Percentiles rank a stretch among this genome's conserved stretches.
These are phyloP conservation scores for Drosophila mettleri DNA, from an alignment of 2,888 invertebrate species.

Conservation along the genomic window DNA sequence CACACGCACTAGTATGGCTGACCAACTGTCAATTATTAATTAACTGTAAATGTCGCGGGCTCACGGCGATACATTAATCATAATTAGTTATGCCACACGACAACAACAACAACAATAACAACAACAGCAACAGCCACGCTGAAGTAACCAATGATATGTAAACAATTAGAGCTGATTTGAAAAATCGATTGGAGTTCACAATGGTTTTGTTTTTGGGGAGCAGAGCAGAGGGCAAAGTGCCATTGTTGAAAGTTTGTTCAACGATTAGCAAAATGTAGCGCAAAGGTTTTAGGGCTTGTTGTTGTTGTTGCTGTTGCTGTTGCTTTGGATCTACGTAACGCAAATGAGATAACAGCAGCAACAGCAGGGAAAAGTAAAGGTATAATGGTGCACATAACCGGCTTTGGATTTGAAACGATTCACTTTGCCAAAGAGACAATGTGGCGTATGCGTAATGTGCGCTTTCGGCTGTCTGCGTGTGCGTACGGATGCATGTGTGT, in stretches of 20 bases:
- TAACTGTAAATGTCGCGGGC: slow-evolving; percentile 76
- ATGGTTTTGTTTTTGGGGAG: slow-evolving; percentile 22
- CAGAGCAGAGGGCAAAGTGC: slow-evolving; percentile 56
- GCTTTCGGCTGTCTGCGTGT: slow-evolving; percentile 15
- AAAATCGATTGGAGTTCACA: slow-evolving; percentile 60
- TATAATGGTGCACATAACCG: slow-evolving; percentile 66
- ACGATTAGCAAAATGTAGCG: slow-evolving; percentile 70
- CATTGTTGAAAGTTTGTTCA: slow-evolving; percentile 72
- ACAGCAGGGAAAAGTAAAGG: slow-evolving; percentile 51
- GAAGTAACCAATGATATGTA: slow-evolving; percentile 70
- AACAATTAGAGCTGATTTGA: slow-evolving; percentile 76
- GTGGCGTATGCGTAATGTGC: slow-evolving; percentile 51
- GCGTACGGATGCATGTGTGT: neutral
- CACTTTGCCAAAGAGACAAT: slow-evolving; percentile 50
- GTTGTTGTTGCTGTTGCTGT: slow-evolving; percentile 37
- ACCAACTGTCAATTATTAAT: slow-evolving; percentile 57
- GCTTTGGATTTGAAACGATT: slow-evolving; percentile 62
- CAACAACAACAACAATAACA: slow-evolving; percentile 42
- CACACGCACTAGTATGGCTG: slow-evolving; percentile 1
- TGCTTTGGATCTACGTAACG: slow-evolving; percentile 63
- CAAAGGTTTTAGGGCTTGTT: slow-evolving; percentile 51
- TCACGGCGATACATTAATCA: slow-evolving; percentile 71
- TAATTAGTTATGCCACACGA: slow-evolving; percentile 80
- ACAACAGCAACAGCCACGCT: slow-evolving; percentile 19
- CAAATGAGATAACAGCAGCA: slow-evolving; percentile 60